Evolutionary conservation across 2,888 invertebrate genomes (phyloP), one percentile per base, ranked within the genome.

Genomic region (Strigamia maritima): DNA sequence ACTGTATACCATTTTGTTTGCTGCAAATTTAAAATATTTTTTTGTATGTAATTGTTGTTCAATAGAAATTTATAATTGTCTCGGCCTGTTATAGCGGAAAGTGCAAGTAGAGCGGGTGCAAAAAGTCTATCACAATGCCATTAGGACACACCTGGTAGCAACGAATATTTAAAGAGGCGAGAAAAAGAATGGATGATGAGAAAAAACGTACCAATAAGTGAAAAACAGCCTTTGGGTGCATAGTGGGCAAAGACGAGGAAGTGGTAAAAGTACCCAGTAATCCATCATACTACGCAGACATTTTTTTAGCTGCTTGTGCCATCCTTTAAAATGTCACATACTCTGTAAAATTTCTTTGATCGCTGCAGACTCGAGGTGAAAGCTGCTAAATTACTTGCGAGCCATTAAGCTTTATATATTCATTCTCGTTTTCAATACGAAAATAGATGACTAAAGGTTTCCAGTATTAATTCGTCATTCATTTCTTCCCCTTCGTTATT

Each of bases 101-200:
- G 54, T 54, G 54, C 54, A 54, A 54, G 54, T 10, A 19, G 8
- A 54, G 54, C 54, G 54, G 54, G 54, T 54, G 54, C 19, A 54
- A 54, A 54, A 54, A 54, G 54, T 54, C 54, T 54, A 54, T 54
- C 19, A 54, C 54, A 54, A 54, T 54, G 54, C 54, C 54, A 54
- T 54, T 54, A 54, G 22, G 54, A 54, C n/a, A 54, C 54, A 54
- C 54, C 54, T 54, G 54, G 54, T 54, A 19, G 54, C 54, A 54
- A 54, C 54, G 54, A 54, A 54, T 54, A 54, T 54, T 54, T 54
- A 54, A 54, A 54, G 54, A 54, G 19, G 54, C 19, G 54, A 19
- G 54, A 54, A 54, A 19, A 54, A 54, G 54, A 54, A 54, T 54
- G 54, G 54, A 22, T 19, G 54, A 8, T 35, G 35, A 35, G 10